Percentiles rank a stretch among this genome's conserved stretches.
Evolutionary conservation across 1,140 invertebrate species (phyloP).

Genomic region (Leptopilina boulardi): DNA sequence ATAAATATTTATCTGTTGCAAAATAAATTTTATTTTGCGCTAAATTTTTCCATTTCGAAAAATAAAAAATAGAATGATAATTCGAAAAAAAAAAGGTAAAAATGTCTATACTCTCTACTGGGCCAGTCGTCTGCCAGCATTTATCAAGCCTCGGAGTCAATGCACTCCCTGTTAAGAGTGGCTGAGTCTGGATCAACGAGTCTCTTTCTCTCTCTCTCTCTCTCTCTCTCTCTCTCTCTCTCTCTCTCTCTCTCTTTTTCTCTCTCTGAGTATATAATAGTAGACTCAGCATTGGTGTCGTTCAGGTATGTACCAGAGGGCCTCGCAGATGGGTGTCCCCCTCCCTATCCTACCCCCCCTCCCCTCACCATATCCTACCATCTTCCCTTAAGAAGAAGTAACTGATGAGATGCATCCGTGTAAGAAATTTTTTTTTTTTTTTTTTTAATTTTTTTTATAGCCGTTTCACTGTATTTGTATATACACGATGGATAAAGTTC

Average conservation of each 20-base stretch:
- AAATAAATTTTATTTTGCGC: no score
- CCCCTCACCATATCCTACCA: no score
- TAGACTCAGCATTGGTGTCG: constrained; percentile 44
- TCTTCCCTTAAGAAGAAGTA: constrained; percentile 2
- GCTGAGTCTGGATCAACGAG: constrained; percentile 14
- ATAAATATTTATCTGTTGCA: no score
- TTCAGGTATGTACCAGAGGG: constrained; percentile 52
- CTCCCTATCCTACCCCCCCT: no score
- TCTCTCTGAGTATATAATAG: not conserved
- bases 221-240: no score
- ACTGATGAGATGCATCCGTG: constrained; percentile 28
- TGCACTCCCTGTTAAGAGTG: constrained; percentile 46
- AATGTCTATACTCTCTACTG: not conserved
- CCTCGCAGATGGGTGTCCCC: not conserved
- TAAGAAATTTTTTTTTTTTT: constrained; percentile 1
- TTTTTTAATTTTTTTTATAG: not conserved
- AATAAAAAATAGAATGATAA: not conserved
- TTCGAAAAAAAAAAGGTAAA: not conserved
- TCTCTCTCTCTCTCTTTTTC: no score
- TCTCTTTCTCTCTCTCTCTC: no score
- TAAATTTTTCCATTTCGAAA: no score
- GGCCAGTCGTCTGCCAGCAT: constrained; percentile 42
- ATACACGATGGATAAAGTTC: not conserved
- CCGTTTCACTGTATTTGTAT: constrained; percentile 1
- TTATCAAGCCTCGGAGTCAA: constrained; percentile 55